Evolutionary conservation across 2,888 invertebrate genomes (phyloP).

Genomic region (Micoletzkya japonica): DNA sequence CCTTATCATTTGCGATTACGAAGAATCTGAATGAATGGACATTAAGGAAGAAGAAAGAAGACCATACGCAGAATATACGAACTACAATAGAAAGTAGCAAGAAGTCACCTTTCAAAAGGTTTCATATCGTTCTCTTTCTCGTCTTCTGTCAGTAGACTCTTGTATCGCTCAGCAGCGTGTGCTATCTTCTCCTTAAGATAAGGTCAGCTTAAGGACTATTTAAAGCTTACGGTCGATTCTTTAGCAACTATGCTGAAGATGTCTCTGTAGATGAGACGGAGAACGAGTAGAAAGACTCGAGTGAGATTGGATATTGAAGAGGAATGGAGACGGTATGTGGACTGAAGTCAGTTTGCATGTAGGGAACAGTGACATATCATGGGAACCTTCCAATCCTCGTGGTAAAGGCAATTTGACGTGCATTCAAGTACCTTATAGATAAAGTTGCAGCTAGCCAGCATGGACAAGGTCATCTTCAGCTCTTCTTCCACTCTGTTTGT

Average conservation of each 20-base stretch:
- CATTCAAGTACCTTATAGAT: too few species aligned
- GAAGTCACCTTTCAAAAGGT: constrained; percentile 17
- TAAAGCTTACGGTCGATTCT: constrained; percentile 2
- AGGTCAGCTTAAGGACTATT: not conserved
- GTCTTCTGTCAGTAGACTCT: constrained; percentile 16
- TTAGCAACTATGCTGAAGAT: not conserved
- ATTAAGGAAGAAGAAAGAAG: not conserved
- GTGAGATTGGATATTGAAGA: not conserved
- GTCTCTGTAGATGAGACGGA: constrained; percentile 25
- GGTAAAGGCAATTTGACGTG: too few species aligned
- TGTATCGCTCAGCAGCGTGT: constrained; percentile 1
- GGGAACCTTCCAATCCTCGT: too few species aligned
- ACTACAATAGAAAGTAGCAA: not conserved
- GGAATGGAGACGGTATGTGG: not conserved
- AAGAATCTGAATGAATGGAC: constrained; percentile 12
- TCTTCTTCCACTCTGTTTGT: constrained; percentile 23
- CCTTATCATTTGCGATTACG: not conserved
- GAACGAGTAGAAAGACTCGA: constrained; percentile 10
- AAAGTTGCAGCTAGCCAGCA: constrained; percentile 12
- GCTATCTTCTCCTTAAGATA: not conserved
- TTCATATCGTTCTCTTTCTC: constrained; percentile 26
- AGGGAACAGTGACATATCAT: too few species aligned
- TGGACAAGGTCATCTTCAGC: not conserved
- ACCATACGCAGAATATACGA: not conserved
- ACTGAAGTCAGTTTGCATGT: too few species aligned